Evolutionary conservation across 1,140 invertebrate genomes (phyloP), one percentile per base, ranked within the genome.

Genomic region (Camponotus vicinus): DNA sequence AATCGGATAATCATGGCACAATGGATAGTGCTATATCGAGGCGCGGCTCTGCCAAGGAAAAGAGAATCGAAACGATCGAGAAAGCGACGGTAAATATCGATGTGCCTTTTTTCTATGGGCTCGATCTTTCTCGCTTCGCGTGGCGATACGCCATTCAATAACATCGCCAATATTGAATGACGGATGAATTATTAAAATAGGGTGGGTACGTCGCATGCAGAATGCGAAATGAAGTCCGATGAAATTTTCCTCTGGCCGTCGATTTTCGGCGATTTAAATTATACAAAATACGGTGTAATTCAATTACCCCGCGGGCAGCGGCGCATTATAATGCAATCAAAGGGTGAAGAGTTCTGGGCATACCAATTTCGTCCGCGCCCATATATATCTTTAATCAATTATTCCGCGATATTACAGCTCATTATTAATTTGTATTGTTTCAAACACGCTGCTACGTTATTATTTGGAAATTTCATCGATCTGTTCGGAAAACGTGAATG

Each of bases 311-410:
- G 78, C 37, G 73, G 49, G 37, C 88, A 89, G 71, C 88, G 85
- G 83, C 89, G 88, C 88, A 84, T 90, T 89, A 87, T 89, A 87
- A 90, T 87, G 84, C 78, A 89, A 90, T 90, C 85, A 87, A 86
- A 89, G 88, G 71, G 80, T 87, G 88, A 90, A 90, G 88, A 84
- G 88, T 87, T 69, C 66, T 70, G 64, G 57, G 15, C 78, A 70
- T 78, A 86, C 85, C 87, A 57, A 85, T 89, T 89, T 89, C 84
- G 59, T 42, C n/a, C 67, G 37, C 45, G 64, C 70, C 49, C 84
- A 63, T 86, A 89, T 86, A 88, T 86, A 89, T 89, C 88, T 86
- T 89, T 82, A 71, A 77, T 82, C 83, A 59, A 77, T 86, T 66
- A 27, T 88, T 64, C 27, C 77, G 52, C 75, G 82, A 76, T 86